phyloP scores from a whole-genome alignment of 2,888 invertebrate species.

The Incurvaria masculella region DNA sequence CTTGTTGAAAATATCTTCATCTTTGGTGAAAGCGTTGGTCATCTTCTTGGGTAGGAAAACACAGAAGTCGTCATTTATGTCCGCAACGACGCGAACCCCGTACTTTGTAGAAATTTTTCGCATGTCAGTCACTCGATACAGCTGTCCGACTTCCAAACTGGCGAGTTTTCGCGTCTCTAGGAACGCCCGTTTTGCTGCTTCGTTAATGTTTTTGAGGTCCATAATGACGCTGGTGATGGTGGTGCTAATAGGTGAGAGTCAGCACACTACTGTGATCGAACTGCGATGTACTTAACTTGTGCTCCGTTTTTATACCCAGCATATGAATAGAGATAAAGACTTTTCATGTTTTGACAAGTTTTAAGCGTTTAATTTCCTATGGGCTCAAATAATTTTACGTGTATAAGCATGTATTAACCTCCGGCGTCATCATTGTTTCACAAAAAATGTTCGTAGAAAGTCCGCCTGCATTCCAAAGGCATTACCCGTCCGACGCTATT shows the following conservation, averaged over 20 bases:
- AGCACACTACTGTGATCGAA: neutral
- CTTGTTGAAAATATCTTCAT: neutral
- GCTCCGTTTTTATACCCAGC: too few relatives aligned
- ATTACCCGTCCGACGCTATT: too few relatives aligned
- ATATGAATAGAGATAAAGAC: too few relatives aligned
- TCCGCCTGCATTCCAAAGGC: too few relatives aligned
- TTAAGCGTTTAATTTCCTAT: too few relatives aligned
- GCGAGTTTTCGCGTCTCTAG: neutral
- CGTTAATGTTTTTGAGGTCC: neutral
- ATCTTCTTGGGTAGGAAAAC: neutral
- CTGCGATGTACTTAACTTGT: too few relatives aligned
- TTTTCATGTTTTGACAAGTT: too few relatives aligned
- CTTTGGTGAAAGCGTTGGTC: neutral
- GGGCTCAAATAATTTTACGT: too few relatives aligned
- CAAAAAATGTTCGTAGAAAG: too few relatives aligned
- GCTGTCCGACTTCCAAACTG: neutral
- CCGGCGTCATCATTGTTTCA: too few relatives aligned
- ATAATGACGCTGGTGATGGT: neutral
- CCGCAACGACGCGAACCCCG: neutral
- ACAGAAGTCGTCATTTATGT: neutral
- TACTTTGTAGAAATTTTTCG: neutral
- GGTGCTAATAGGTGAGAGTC: neutral
- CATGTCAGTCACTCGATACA: neutral
- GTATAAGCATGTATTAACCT: too few relatives aligned
- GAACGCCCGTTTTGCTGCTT: neutral